Evolutionary conservation across 2,797 vertebrate species (phyloP), one percentile per base, ranked within the genome.

Genomic region (Takifugu rubripes): DNA sequence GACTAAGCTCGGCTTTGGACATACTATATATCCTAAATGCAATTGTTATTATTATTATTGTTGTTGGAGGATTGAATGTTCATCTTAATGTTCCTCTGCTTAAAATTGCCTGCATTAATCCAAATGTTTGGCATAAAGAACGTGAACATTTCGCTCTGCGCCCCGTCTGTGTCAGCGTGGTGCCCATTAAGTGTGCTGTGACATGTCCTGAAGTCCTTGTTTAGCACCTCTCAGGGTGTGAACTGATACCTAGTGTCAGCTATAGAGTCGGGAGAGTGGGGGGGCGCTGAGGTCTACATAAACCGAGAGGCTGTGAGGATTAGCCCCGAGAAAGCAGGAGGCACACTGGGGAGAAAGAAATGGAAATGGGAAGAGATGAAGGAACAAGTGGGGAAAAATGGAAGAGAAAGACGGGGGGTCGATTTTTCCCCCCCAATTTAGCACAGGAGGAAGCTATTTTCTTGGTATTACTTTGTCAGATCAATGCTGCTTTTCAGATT

Each of bases 141-240:
- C 54, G 45, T 25, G 21, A 44, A 65, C 43, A 84, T 79, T 83
- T 68, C 54, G 6, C 87, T 85, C 87, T 90, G 84, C 89, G 88
- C 89, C 85, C 74, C 81, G 86, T 83, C 70, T 89, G 84, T 73
- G 83, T 91, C 89, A 87, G 75, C 36, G 80, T 80, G 89, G 77
- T 90, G 83, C 89, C 89, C 90, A 91, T 90, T 89, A 89, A 93
- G 90, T 88, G 84, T 93, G 91, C 92, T 94, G 91, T 94, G 93
- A 95, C 93, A 94, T 91, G 92, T 93, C 91, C 90, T 87, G 88
- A 95, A 93, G 93, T 92, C 91, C 90, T 92, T 92, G 88, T 94
- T 95, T 95, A 95, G 87, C 94, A 94, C 94, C 91, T 94, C 70
- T 92, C 89, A 83, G 87, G 89, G 94, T 94, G 94, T 93, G 93